These are phyloP conservation scores for Mobula hypostoma DNA, from an alignment of 2,113 vertebrate genomes.

Conservation along the genomic window DNA sequence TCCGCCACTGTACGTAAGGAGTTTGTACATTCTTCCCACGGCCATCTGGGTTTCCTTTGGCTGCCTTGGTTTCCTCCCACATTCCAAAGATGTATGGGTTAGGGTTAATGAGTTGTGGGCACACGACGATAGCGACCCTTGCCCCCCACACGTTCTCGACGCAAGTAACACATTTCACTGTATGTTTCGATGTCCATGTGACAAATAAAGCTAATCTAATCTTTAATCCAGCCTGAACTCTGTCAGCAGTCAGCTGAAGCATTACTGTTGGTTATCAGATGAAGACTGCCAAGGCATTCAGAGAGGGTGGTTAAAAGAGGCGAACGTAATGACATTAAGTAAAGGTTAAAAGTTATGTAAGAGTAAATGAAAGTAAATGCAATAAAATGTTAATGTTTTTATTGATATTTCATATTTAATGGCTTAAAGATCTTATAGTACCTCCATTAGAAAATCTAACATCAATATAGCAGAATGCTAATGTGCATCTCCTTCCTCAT, in stretches of 20 bases:
- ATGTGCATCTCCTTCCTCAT: background rate
- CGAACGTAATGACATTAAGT: background rate
- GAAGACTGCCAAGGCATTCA: background rate
- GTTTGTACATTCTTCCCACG: too few relatives aligned
- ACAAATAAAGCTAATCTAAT: too few relatives aligned
- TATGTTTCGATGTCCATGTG: too few relatives aligned
- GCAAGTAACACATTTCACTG: too few relatives aligned
- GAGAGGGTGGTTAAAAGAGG: background rate
- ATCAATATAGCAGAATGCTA: background rate
- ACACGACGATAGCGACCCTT: too few relatives aligned
- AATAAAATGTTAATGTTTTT: conserved; percentile 6
- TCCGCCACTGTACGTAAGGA: too few relatives aligned
- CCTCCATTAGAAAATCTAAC: background rate
- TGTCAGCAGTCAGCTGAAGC: background rate
- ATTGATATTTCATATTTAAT: conserved; percentile 28
- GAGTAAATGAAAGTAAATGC: background rate
- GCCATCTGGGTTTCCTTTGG: too few relatives aligned
- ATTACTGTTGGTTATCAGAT: background rate
- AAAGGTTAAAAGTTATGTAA: background rate
- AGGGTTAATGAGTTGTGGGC: too few relatives aligned
- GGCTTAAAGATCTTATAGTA: background rate
- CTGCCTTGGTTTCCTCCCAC: too few relatives aligned
- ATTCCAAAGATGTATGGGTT: too few relatives aligned
- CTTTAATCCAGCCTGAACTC: background rate
- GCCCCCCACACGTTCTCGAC: too few relatives aligned